Conservation (phyloP, 2,113 vertebrate genomes). For the Aspiorhynchus laticeps region DNA sequence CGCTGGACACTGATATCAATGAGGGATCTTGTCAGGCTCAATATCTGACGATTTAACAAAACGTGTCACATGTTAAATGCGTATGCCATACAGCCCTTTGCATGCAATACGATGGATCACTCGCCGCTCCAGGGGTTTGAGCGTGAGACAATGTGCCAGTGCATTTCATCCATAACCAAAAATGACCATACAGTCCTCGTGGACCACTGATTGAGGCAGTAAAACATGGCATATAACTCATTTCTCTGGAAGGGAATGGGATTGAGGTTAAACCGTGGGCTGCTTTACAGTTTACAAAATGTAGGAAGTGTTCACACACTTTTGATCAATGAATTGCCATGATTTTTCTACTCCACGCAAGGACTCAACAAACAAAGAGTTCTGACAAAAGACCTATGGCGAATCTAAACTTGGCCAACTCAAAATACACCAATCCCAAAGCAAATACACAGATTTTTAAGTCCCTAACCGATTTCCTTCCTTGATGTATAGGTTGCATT, state of each 20-base stretch:
- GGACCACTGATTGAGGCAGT: constrained; percentile 37
- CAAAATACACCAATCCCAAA: neutral
- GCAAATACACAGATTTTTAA: neutral
- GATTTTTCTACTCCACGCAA: neutral
- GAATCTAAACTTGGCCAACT: neutral
- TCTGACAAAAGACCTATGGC: neutral
- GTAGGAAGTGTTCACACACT: neutral
- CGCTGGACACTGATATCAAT: constrained; percentile 37
- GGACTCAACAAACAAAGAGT: neutral
- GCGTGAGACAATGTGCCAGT: neutral
- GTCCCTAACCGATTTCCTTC: neutral
- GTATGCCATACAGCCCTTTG: constrained; percentile 44
- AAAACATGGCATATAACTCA: constrained; percentile 31
- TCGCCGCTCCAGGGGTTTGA: constrained; percentile 21
- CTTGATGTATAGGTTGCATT: neutral
- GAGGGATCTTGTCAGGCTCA: constrained; percentile 47
- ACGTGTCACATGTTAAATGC: constrained; percentile 44
- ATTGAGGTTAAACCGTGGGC: constrained; percentile 49
- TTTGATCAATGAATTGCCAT: neutral
- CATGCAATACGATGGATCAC: constrained; percentile 51
- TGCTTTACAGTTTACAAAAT: constrained; percentile 1
- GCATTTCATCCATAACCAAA: constrained; percentile 44
- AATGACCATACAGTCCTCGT: constrained; percentile 45
- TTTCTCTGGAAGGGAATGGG: constrained; percentile 30
- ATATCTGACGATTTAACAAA: constrained; percentile 56